Conservation (phyloP, 2,113 vertebrate species). For the Beaufortia kweichowensis region DNA sequence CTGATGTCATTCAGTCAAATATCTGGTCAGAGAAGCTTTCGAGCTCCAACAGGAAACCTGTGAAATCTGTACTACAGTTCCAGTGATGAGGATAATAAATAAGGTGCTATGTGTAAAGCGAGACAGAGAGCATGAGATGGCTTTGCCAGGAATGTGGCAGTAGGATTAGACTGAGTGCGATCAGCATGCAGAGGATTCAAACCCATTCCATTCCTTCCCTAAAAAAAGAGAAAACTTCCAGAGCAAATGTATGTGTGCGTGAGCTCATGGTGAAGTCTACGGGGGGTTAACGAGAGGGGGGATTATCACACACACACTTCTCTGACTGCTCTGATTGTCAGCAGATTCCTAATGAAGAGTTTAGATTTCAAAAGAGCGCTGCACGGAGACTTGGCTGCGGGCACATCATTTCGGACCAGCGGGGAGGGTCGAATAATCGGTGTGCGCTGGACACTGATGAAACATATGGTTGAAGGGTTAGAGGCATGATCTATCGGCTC, state of each 20-base stretch:
- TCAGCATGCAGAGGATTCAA: slow-evolving; percentile 69
- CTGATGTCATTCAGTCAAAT: too few relatives aligned
- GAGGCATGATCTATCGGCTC: not conserved
- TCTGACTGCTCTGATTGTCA: slow-evolving; percentile 65
- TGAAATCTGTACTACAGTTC: not conserved
- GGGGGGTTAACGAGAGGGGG: slow-evolving; percentile 92
- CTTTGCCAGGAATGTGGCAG: slow-evolving; percentile 58
- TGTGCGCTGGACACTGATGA: slow-evolving; percentile 27
- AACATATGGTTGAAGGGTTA: slow-evolving; percentile 33
- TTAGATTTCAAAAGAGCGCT: slow-evolving; percentile 55
- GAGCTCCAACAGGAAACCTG: not conserved
- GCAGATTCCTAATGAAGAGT: slow-evolving; percentile 56
- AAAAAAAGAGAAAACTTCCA: slow-evolving; percentile 26
- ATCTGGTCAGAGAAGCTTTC: not conserved
- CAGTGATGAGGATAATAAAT: slow-evolving; percentile 6
- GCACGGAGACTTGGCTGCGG: slow-evolving; percentile 36
- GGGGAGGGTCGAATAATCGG: slow-evolving; percentile 42
- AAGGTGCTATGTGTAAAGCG: not conserved
- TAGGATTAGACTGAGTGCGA: slow-evolving; percentile 78
- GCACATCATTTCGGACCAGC: slow-evolving; percentile 6
- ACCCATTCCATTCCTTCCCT: slow-evolving; percentile 13
- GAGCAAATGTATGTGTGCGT: slow-evolving; percentile 5
- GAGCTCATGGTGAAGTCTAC: slow-evolving; percentile 78
- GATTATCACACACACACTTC: slow-evolving; percentile 86
- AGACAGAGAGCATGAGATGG: slow-evolving; percentile 29